These are phyloP conservation scores for Macaria liturata DNA, from an alignment of 2,888 invertebrate species.

Conservation along the genomic window DNA sequence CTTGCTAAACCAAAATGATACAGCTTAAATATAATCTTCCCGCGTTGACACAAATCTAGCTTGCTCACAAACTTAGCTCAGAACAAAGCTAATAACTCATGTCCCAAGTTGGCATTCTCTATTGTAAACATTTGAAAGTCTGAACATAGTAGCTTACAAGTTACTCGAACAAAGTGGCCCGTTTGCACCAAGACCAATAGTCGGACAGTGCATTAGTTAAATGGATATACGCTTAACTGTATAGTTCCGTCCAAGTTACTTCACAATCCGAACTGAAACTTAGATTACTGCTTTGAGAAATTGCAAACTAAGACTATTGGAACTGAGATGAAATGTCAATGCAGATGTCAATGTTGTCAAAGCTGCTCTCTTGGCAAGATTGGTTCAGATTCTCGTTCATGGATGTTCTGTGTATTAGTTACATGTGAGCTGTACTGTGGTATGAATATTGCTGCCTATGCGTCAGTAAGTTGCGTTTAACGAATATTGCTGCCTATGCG, in stretches of 20 bases:
- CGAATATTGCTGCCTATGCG: no score
- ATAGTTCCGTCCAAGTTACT: slow-evolving; percentile 68
- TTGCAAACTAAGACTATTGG: slow-evolving; percentile 60
- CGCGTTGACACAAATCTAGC: no score
- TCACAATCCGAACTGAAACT: slow-evolving; percentile 73
- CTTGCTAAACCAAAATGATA: no score
- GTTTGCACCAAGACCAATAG: slow-evolving; percentile 78
- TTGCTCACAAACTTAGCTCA: slow-evolving; percentile 1
- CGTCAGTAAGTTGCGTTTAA: no score
- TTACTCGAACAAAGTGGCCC: slow-evolving; percentile 74
- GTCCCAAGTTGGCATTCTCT: slow-evolving; percentile 31
- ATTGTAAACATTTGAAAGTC: slow-evolving; percentile 43
- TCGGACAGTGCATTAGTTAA: slow-evolving; percentile 80
- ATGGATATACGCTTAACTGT: slow-evolving; percentile 70
- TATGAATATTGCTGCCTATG: no score
- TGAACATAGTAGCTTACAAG: slow-evolving; percentile 57
- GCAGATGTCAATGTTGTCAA: slow-evolving; percentile 45
- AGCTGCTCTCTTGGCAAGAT: slow-evolving; percentile 24
- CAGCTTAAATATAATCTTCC: no score
- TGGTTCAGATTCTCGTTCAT: slow-evolving; percentile 6
- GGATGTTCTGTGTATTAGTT: no score
- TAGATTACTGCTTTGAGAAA: slow-evolving; percentile 70
- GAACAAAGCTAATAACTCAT: slow-evolving; percentile 16
- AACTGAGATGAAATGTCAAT: slow-evolving; percentile 60
- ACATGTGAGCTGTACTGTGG: no score